These are phyloP conservation scores for Pseudopodoces humilis DNA, from an alignment of 2,113 vertebrate genomes.

Conservation along the genomic window DNA sequence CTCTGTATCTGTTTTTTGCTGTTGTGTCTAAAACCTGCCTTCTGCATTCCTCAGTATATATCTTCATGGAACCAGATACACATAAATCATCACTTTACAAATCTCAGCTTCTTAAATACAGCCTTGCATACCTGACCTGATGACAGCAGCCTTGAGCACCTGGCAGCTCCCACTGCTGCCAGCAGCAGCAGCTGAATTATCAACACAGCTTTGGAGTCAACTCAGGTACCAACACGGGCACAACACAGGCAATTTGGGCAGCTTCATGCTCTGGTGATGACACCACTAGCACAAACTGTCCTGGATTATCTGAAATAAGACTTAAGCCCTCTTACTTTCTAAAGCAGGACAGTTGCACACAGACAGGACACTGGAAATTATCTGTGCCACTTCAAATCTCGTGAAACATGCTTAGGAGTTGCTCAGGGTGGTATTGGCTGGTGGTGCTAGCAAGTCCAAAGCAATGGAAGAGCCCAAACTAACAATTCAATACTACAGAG, in stretches of 20 bases:
- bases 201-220: background rate
- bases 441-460: background rate
- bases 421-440: background rate
- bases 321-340: background rate
- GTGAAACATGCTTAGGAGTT: background rate
- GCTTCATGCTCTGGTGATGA: background rate
- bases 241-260: background rate
- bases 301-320: background rate
- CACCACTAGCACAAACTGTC: background rate
- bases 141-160: background rate
- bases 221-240: background rate
- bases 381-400: background rate
- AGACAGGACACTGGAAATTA: background rate
- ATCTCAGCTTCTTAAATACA: conserved; percentile 35
- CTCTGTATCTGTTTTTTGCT: background rate
- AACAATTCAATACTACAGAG: background rate
- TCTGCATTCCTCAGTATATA: background rate
- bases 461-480: background rate
- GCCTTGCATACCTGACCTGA: background rate
- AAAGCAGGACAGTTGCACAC: background rate
- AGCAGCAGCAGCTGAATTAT: background rate
- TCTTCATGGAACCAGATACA: background rate
- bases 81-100: background rate
- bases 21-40: background rate
- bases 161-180: background rate